Percentiles rank a stretch among this genome's conserved stretches.
Conservation (phyloP, 2,113 vertebrate species). For the Xenopus laevis region DNA sequence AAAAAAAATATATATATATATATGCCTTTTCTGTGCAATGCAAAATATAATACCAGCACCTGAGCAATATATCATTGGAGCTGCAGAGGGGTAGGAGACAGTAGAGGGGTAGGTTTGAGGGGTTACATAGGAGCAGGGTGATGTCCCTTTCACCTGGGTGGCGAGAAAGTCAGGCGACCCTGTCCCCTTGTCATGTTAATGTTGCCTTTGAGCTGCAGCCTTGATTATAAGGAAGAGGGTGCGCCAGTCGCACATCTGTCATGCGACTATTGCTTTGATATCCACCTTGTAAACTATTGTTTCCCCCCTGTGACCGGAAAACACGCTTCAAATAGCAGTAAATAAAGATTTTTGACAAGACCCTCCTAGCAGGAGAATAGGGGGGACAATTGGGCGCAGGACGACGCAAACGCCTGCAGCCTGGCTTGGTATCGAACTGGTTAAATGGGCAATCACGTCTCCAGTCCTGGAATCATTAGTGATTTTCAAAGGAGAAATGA, state of each 20-base stretch:
- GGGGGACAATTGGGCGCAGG: no score
- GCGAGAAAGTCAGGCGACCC: constrained; percentile 48
- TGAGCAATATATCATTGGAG: no score
- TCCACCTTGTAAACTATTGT: constrained; percentile 51
- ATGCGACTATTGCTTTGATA: constrained; percentile 55
- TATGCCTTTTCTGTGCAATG: no score
- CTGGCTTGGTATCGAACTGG: no score
- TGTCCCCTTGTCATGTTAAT: constrained; percentile 63
- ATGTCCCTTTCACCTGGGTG: constrained; percentile 46
- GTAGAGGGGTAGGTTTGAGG: constrained; percentile 40
- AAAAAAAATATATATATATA: no score
- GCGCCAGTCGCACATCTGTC: constrained; percentile 50
- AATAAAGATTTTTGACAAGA: constrained; percentile 56
- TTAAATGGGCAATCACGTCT: no score
- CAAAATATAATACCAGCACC: no score
- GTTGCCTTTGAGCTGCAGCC: constrained; percentile 41
- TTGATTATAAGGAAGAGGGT: constrained; percentile 30
- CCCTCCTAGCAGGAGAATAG: constrained; percentile 5
- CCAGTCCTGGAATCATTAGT: no score
- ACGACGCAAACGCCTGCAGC: no score
- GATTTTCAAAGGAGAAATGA: no score
- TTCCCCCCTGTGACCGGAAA: constrained; percentile 45
- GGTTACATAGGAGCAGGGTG: constrained; percentile 18
- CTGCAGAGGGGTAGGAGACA: background rate
- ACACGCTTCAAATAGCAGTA: constrained; percentile 48